Evolutionary conservation across 2,888 invertebrate genomes (phyloP).

Genomic region (Xestia sexstrigata): DNA sequence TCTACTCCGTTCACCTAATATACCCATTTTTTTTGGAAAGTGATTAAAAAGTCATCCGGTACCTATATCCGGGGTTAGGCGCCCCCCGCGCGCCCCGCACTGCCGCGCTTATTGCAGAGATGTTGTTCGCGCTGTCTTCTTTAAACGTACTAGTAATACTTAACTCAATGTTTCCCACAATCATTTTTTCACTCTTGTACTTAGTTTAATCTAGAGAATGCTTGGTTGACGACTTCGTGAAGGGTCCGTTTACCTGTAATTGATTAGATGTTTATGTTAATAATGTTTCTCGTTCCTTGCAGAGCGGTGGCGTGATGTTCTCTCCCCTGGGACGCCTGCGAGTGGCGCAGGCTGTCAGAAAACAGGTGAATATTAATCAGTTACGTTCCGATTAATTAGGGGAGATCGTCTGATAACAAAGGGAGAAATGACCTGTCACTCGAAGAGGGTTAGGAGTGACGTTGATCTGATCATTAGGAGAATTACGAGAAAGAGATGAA

Average conservation of each 20-base stretch:
- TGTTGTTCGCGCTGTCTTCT: too few species aligned
- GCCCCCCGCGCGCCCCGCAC: too few species aligned
- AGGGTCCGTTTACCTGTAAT: background rate
- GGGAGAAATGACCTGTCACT: slow-evolving; percentile 22
- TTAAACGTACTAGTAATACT: too few species aligned
- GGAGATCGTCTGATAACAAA: slow-evolving; percentile 5
- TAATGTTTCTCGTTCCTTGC: slow-evolving; percentile 68
- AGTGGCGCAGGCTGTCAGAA: slow-evolving; percentile 89
- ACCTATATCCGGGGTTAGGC: too few species aligned
- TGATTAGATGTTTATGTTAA: background rate
- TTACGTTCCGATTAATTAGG: slow-evolving; percentile 40
- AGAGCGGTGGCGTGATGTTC: slow-evolving; percentile 90
- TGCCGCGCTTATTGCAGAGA: too few species aligned
- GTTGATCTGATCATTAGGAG: slow-evolving; percentile 14
- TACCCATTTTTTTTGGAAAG: too few species aligned
- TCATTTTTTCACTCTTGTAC: background rate
- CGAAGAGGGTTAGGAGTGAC: background rate
- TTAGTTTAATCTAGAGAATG: background rate
- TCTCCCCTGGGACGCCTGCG: slow-evolving; percentile 87
- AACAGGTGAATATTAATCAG: slow-evolving; percentile 81
- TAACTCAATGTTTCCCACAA: too few species aligned
- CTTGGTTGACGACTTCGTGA: background rate
- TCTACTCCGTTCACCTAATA: too few species aligned
- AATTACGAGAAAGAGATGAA: background rate
- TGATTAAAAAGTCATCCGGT: too few species aligned